A percentile compares a stretch with the other conserved stretches of the same genome.
These are phyloP conservation scores for Manis crassicaudata DNA, from an alignment of 2,797 vertebrate species.

Conservation along the genomic window DNA sequence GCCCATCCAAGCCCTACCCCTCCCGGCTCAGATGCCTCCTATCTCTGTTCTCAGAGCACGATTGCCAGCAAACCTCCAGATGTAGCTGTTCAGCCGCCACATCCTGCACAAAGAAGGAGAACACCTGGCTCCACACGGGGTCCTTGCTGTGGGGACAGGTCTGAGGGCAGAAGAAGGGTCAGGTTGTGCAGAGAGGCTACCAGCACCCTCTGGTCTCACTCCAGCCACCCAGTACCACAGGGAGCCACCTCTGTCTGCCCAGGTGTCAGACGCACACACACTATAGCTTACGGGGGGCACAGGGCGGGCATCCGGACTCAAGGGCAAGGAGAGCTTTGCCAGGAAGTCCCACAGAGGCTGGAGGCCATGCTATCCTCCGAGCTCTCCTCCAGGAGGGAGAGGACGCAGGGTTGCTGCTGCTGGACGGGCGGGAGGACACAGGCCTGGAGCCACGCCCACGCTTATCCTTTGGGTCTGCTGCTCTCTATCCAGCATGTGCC, in stretches of 20 bases:
- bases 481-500: neutral
- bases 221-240: neutral
- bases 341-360: neutral
- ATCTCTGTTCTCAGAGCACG: neutral
- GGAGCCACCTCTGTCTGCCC: neutral
- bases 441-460: neutral
- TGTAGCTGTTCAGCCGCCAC: slow-evolving; percentile 89
- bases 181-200: neutral
- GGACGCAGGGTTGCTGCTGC: neutral
- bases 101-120: slow-evolving; percentile 94
- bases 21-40: neutral
- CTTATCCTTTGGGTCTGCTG: neutral
- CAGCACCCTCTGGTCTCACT: neutral
- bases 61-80: slow-evolving; percentile 89
- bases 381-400: neutral
- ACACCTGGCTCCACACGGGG: slow-evolving; percentile 93
- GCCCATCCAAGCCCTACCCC: neutral
- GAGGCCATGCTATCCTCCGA: neutral
- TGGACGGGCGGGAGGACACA: neutral
- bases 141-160: slow-evolving; percentile 90
- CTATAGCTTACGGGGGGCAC: neutral
- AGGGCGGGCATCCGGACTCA: neutral
- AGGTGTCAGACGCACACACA: neutral
- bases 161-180: slow-evolving; percentile 83
- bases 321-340: neutral